Evolutionary conservation across 2,797 vertebrate genomes (phyloP), one percentile per base, ranked within the genome.

Genomic region (Caiman crocodilus): DNA sequence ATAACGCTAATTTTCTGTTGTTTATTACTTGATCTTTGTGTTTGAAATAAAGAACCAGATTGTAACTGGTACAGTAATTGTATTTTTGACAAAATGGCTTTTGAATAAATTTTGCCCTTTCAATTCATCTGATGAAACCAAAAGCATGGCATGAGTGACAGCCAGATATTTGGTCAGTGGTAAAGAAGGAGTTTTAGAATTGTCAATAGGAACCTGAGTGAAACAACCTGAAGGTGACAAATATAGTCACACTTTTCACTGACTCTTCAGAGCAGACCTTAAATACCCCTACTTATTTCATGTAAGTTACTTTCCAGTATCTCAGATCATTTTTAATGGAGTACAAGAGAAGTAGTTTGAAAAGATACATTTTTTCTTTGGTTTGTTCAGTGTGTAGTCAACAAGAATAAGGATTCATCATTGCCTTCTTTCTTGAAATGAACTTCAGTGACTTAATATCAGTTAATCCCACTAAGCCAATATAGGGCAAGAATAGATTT

Each of bases 381-480:
- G 3, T 67, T n/a, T 76, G 20, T 87, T 90, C 57, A 26, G 76
- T 50, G 11, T 81, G 14, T 26, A 26, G 75, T 83, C 21, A 79
- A 64, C 10, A 83, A 77, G 32, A 94, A 91, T 63, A 73, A 88
- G 56, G 1, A 7, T 13, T 56, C 32, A 42, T 15, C 78, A 4
- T 81, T 55, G 83, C 90, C 18, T 14, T 7, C 3, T 80, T 87
- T 18, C 90, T 60, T 80, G 55, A 26, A 85, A 80, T 5, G 7
- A 86, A 84, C 78, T 69, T 69, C 58, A 80, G 8, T 81, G 50
- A 86, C 76, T n/a, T n/a, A n/a, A 84, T 61, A 94, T 89, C 26
- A 87, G 56, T 84, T 82, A 93, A 79, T 76, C 28, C 8, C 7
- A 65, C 84, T 93, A 61, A 86, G 92, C 4, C 80, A 90, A 90